A percentile compares a stretch with the other conserved stretches of the same genome.
Conservation (phyloP, 2,797 vertebrate species). For the Novumbra hubbsi region DNA sequence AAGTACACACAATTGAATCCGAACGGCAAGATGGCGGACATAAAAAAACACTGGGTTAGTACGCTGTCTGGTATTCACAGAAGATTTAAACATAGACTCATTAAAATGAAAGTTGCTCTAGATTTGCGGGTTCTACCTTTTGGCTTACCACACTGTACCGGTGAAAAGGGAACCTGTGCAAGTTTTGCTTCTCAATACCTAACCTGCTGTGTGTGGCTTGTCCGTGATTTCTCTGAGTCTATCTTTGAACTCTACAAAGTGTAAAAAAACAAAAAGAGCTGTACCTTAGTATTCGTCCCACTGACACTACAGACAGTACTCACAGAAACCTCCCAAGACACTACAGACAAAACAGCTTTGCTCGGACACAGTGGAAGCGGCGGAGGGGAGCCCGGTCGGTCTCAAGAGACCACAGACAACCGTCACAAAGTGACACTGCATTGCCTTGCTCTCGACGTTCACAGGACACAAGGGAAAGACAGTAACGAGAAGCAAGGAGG, state of each 20-base stretch:
- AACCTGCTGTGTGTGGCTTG: too few species aligned
- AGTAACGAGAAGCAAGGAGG: constrained; percentile 12
- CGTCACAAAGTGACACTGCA: background rate
- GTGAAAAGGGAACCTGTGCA: too few species aligned
- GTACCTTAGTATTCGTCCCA: background rate
- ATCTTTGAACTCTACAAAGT: background rate
- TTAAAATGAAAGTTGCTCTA: too few species aligned
- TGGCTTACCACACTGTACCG: too few species aligned
- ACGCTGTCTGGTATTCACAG: too few species aligned
- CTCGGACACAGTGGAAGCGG: constrained; percentile 17
- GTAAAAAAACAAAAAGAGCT: background rate
- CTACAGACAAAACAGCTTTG: constrained; percentile 24
- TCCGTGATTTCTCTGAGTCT: background rate
- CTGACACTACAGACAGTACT: background rate
- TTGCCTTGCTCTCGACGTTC: background rate
- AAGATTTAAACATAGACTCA: too few species aligned
- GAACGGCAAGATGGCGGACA: background rate
- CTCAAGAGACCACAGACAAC: background rate
- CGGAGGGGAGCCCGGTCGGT: background rate
- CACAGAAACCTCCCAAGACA: background rate
- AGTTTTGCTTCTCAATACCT: too few species aligned
- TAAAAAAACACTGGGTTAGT: too few species aligned
- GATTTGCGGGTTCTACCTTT: too few species aligned
- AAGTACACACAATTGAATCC: background rate
- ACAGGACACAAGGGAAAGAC: constrained; percentile 15